These are phyloP conservation scores for Syngnathus acus DNA, from an alignment of 2,797 vertebrate genomes.

Conservation along the genomic window DNA sequence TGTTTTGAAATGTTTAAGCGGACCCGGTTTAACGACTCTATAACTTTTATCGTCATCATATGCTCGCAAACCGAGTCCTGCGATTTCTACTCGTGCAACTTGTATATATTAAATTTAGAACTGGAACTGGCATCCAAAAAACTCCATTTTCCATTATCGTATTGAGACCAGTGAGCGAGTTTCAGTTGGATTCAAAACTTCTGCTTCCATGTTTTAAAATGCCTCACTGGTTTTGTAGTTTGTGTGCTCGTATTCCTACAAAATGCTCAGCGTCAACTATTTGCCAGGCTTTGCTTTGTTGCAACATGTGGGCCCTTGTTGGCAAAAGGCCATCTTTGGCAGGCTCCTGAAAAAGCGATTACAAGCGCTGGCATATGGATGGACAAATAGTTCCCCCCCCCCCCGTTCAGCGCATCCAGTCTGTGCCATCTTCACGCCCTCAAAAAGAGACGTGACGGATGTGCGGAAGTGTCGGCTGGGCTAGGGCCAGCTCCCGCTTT, in stretches of 20 bases:
- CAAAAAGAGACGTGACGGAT: slow-evolving; percentile 80
- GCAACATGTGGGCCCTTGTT: slow-evolving; percentile 74
- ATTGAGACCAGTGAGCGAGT: no score
- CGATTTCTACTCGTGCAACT: no score
- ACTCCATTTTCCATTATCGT: no score
- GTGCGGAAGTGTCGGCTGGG: slow-evolving; percentile 72
- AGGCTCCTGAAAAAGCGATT: slow-evolving; percentile 78
- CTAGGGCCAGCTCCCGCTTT: slow-evolving; percentile 69
- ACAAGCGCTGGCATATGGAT: slow-evolving; percentile 95
- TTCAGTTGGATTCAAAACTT: no score
- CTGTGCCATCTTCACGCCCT: slow-evolving; percentile 80
- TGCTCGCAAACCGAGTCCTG: not conserved
- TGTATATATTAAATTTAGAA: no score
- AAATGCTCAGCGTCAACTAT: slow-evolving; percentile 21
- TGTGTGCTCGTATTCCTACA: not conserved
- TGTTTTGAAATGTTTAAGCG: not conserved
- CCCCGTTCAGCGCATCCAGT: slow-evolving; percentile 84
- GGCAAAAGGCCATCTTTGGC: slow-evolving; percentile 80
- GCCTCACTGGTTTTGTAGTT: not conserved
- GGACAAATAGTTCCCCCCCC: slow-evolving; percentile 76
- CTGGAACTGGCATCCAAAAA: no score
- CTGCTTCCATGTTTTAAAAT: no score
- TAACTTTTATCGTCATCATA: not conserved
- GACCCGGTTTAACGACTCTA: not conserved
- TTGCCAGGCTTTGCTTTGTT: slow-evolving; percentile 70